Evolutionary conservation across 2,888 invertebrate genomes (phyloP), one percentile per base, ranked within the genome.

Genomic region (Lasioglossum morio): DNA sequence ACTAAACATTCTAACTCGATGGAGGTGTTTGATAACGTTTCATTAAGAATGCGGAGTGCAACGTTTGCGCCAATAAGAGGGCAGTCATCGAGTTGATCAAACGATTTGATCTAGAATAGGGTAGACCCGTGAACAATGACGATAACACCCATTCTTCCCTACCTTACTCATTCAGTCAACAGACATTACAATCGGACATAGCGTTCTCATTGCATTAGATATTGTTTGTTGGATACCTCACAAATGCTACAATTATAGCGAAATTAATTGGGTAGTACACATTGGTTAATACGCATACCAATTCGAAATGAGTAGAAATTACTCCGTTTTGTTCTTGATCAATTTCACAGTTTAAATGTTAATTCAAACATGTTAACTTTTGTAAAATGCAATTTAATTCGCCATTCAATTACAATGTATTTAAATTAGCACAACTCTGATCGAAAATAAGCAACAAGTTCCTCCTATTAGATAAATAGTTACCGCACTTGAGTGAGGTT

Each of bases 41-140:
- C 72, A 43, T 72, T 72, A 72, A 43, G 43, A 72, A 72, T 72
- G 43, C 43, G 43, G 27, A 19, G 23, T 72, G 27, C 43, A 72
- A 27, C 72, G 27, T 43, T 43, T 72, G 43, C 16, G n/a, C 43
- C 40, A 27, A 8, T 43, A 27, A 72, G n/a, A 7, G 72, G 43
- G 7, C 43, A 27, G 72, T 37, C 27, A 43, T 43, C 72, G 37
- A 43, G 34, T 23, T 43, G 37, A 72, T 72, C 14, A 19, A 72
- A 72, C 43, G 40, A 27, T 23, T 43, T 27, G 72, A 57, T 57
- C 16, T 2, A 27, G 5, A 10, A 16, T 16, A 43, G 43, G n/a
- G 43, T 16, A 8, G n/a, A 43, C 16, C 43, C 43, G 16, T 7
- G 43, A 27, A 43, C 27, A n/a, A 63, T 27, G 57, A 57, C 37